Conservation (phyloP, 1,140 invertebrate genomes). For the Fopius arisanus region DNA sequence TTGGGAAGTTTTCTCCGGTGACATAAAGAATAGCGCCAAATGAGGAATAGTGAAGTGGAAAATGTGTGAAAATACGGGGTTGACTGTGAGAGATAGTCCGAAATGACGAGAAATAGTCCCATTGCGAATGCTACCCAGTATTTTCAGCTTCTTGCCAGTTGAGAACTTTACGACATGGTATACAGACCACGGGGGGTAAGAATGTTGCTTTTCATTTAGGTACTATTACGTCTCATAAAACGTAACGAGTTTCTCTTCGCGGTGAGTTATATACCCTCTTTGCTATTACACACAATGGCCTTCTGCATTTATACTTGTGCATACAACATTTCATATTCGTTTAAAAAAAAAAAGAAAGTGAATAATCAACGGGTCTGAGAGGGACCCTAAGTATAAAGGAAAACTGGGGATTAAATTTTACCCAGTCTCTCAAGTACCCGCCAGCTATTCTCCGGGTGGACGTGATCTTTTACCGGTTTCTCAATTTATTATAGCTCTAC, state of each 20-base stretch:
- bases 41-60: not conserved
- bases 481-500: not conserved
- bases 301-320: not conserved
- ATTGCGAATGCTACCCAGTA: not conserved
- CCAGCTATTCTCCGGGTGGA: not conserved
- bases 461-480: not conserved
- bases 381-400: not conserved
- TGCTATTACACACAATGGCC: not conserved
- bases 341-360: not conserved
- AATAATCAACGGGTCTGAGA: not conserved
- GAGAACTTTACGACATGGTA: not conserved
- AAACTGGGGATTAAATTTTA: not conserved
- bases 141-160: not conserved
- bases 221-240: constrained; percentile 7
- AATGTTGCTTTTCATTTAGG: constrained; percentile 13
- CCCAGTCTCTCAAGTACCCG: not conserved
- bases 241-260: not conserved
- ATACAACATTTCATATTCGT: not conserved
- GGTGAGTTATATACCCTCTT: not conserved
- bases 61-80: not conserved
- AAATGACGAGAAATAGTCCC: not conserved
- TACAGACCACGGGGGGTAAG: not conserved
- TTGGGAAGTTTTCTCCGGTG: not conserved
- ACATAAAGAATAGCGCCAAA: not conserved
- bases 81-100: not conserved